Base-by-base conservation (phyloP, 2,888 invertebrate genomes). In the Nephrocerus scutellatus region DNA sequence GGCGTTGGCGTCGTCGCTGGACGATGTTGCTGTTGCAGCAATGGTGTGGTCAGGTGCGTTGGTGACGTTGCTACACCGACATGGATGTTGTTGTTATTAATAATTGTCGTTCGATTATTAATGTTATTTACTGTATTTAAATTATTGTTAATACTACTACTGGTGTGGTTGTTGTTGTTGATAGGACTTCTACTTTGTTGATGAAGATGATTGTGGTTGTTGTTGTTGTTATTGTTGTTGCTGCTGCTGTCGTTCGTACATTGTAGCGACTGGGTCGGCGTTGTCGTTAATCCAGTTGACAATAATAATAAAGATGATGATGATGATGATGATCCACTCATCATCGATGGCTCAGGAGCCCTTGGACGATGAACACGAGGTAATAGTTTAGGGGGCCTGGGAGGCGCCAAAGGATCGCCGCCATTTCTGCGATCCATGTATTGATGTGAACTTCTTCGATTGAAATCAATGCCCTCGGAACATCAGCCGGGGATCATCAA, bases 351-450 rank as follows among this genome's bases (percentile, higher is more conserved):
- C 76, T 79, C 76, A 53, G 72, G 70, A 70, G 74, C 70, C 75
- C 66, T 61, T 54, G 67, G 65, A 62, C 75, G 71, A 75, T 76
- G 76, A 66, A 76, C 75, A 72, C 79, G 79, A 73, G 80, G 79
- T 75, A 77, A 74, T 70, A 77, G 74, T 74, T 79, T 78, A 70
- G 79, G 77, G 74, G 78, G 79, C 75, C 78, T 75, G 72, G 78
- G 79, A 75, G 79, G 79, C 77, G 77, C 77, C 76, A 77, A 77
- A 75, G 76, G 79, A 68, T 69, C 67, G 77, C 80, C 80, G 78
- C 81, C 80, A 80, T 82, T 68, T 59, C 66, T 80, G 75, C 79
- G 77, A 75, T 81, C 82, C 82, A 82, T 82, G 72, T 63, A 68
- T 62, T 58, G 59, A 60, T 52, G 51, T 51, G 60, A 57, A 45